These are phyloP conservation scores for Lagria hirta DNA, from an alignment of 2,888 invertebrate species.

Conservation along the genomic window DNA sequence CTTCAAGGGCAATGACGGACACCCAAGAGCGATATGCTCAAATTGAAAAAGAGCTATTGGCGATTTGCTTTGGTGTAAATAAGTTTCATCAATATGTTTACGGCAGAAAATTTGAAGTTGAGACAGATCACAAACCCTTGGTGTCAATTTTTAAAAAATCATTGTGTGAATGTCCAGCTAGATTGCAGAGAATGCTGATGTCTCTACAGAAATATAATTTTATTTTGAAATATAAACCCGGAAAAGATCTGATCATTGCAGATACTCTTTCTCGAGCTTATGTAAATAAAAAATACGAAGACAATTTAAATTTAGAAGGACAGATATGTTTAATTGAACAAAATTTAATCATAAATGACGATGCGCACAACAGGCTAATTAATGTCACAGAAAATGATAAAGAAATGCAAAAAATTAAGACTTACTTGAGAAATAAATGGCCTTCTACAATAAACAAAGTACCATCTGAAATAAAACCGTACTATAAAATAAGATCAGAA, in stretches of 20 bases:
- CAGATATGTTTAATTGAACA: conserved; percentile 23
- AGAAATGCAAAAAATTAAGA: conserved; percentile 30
- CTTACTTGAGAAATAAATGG: conserved; percentile 27
- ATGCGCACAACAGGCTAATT: conserved; percentile 20
- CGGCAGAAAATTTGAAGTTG: conserved; percentile 3
- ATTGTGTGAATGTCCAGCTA: conserved; percentile 12
- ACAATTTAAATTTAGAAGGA: conserved; percentile 17
- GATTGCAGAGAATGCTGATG: conserved; percentile 16
- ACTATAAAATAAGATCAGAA: conserved; percentile 23
- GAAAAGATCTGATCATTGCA: conserved; percentile 20
- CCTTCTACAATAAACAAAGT: conserved; percentile 10
- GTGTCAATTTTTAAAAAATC: conserved; percentile 14
- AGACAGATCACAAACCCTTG: conserved; percentile 18
- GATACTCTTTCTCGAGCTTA: conserved; percentile 18
- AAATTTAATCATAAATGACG: conserved; percentile 19
- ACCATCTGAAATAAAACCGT: conserved; percentile 12
- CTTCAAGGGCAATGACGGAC: conserved; percentile 18
- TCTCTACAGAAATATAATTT: conserved; percentile 19
- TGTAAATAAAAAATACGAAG: conserved; percentile 15
- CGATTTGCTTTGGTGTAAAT: conserved; percentile 13
- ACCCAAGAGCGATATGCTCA: conserved; percentile 20
- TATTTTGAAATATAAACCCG: conserved; percentile 18
- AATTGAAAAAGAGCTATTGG: conserved; percentile 26
- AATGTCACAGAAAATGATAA: conserved; percentile 24
- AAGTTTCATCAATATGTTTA: conserved; percentile 18